Evolutionary conservation across 2,797 vertebrate genomes (phyloP), one percentile per base, ranked within the genome.

Genomic region (Sebastes kiyomatsui): DNA sequence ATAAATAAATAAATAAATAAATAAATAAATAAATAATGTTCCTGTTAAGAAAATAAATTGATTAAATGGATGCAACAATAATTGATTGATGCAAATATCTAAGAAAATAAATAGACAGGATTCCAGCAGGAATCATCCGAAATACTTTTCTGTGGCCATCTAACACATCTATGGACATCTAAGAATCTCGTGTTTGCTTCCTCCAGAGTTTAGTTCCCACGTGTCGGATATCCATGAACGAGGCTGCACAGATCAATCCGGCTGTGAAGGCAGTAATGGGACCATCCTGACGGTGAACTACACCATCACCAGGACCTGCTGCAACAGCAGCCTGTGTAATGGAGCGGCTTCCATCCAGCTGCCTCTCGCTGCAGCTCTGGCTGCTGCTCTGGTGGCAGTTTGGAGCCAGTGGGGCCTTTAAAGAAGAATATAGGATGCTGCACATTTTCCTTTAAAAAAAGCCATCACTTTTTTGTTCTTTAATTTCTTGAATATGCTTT

Each of bases 281-380:
- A 1, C n/a, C 14, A 38, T 81, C 67, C 33, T 80, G 25, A 33
- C 1, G 1, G 23, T 75, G 3, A 73, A 67, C 20, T 87, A 79
- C 81, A 73, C 1, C 32, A 14, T 88, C 70, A 80, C 67, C 67
- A 80, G 0, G 52, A 54, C 1, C 28, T 91, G 90, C 86, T 91
- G 90, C 70, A 12, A 0, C 25, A 42, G 6, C 1, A 1, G 49
- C 68, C 60, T 71, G 27, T 88, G 89, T 3, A 90, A 90, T 16
- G 22, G 33, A 18, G 85, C 76, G 0, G 1, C 56, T 18, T 11
- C 71, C 22, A 1, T 3, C 67, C 75, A 7, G 28, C 33, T 72
- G 30, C 58, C 80, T 6, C 9, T 77, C 6, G 4, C 70, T 56
- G 65, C 82, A 2, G 75, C 59, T 65, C 60, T 89, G 70, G 67